Percentiles rank a stretch among this genome's conserved stretches.
Evolutionary conservation across 2,797 vertebrate genomes (phyloP).

Genomic region (Triplophysa yarkandensis): DNA sequence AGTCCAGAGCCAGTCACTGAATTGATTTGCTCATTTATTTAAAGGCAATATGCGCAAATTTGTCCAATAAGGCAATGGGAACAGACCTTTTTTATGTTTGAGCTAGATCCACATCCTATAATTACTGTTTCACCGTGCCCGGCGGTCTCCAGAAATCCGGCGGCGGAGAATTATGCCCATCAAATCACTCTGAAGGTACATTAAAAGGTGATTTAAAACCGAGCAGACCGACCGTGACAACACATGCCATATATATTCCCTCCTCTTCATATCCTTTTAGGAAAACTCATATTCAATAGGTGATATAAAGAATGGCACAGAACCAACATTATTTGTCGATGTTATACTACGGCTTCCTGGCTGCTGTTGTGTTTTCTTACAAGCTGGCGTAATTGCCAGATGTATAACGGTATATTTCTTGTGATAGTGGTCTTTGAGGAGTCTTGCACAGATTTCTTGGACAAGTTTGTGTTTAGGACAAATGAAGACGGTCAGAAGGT

Average conservation of each 20-base stretch:
- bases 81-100: slow-evolving; percentile 56
- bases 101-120: slow-evolving; percentile 52
- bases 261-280: not conserved
- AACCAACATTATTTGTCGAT: not conserved
- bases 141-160: slow-evolving; percentile 43
- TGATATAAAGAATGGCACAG: not conserved
- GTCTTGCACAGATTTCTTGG: slow-evolving; percentile 68
- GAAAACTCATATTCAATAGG: slow-evolving; percentile 18
- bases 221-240: not conserved
- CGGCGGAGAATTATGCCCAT: slow-evolving; percentile 35
- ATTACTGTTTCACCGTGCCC: slow-evolving; percentile 52
- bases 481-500: slow-evolving; percentile 76
- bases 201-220: slow-evolving; percentile 39
- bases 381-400: not conserved
- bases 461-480: slow-evolving; percentile 71
- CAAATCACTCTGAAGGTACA: slow-evolving; percentile 35
- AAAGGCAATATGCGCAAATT: slow-evolving; percentile 60
- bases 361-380: not conserved
- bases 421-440: slow-evolving; percentile 64
- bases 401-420: not conserved
- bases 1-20: slow-evolving; percentile 53
- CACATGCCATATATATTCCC: slow-evolving; percentile 10
- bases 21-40: slow-evolving; percentile 69
- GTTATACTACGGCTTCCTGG: not conserved
- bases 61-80: slow-evolving; percentile 60